Percentiles rank a stretch among this genome's conserved stretches.
These are phyloP conservation scores for Halcyon leucocephala DNA, from an alignment of 2,797 vertebrate genomes.

Conservation along the genomic window DNA sequence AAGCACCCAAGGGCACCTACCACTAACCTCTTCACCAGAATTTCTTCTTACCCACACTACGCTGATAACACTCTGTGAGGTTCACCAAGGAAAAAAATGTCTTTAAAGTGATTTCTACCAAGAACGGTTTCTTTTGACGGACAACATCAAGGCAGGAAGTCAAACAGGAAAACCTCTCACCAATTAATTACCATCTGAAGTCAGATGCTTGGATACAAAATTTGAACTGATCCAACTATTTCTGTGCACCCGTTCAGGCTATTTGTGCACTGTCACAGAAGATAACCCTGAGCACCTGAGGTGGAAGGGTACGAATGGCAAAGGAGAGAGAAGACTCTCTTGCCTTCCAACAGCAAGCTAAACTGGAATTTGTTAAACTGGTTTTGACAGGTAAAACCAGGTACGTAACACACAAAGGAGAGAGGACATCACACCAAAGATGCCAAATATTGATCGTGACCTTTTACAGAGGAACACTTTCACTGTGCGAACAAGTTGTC, in stretches of 20 bases:
- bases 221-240: background rate
- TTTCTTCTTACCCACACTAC: background rate
- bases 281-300: background rate
- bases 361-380: background rate
- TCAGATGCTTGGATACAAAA: background rate
- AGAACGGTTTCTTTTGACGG: background rate
- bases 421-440: background rate
- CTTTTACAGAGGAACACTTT: conserved; percentile 26
- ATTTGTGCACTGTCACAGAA: background rate
- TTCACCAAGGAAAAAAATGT: background rate
- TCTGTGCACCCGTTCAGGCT: background rate
- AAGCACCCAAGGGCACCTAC: background rate
- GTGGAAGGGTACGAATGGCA: background rate
- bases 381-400: background rate
- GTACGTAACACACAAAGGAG: background rate
- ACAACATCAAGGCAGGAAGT: background rate
- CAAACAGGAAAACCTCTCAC: background rate
- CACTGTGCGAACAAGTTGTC: background rate
- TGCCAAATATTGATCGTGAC: background rate
- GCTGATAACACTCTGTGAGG: background rate
- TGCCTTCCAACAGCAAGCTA: background rate
- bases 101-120: background rate
- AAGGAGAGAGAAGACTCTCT: background rate
- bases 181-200: background rate
- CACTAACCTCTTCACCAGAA: background rate